Evolutionary conservation across 2,797 vertebrate genomes (phyloP), one percentile per base, ranked within the genome.

Genomic region (Centropyge bicolor): DNA sequence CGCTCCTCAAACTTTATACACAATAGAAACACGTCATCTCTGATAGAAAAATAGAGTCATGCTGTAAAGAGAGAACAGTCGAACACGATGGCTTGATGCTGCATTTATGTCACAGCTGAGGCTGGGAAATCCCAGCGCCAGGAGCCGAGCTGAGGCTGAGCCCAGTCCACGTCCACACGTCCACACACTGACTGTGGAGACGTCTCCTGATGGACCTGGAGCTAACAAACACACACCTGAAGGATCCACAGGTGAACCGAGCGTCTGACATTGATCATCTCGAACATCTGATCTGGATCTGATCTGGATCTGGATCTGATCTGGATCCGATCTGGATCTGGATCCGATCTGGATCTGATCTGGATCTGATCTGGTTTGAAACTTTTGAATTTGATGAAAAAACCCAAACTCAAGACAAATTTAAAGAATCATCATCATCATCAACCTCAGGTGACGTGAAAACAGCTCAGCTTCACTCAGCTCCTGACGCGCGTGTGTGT

Each of bases 41-140:
- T 72, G 70, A 31, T 94, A 93, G 60, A 93, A 93, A 93, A 91
- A 92, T 92, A 91, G 74, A 93, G 70, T 90, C 90, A 89, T 91
- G 91, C 90, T 88, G 84, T 63, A 74, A 70, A 84, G 59, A 85
- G 80, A 71, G 80, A 94, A 93, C 92, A 92, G 93, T 94, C 90
- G n/a, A 56, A 86, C 65, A 86, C 59, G 4, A 89, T 83, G 90
- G 90, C 90, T 91, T 78, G 14, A 76, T 59, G 88, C 85, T 84
- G 90, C 76, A 17, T 87, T 91, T 38, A 86, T 0, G 61, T 62
- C 75, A 64, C 74, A 4, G 54, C 73, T 5, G 36, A 77, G 71
- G 78, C 80, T 85, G 78, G 65, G 82, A 86, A 81, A 85, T 60
- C 61, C 5, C 20, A n/a, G 5, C 41, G n/a, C 6, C 74, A 66